Conservation (phyloP, 2,113 vertebrate species). For the Synchiropus splendidus region DNA sequence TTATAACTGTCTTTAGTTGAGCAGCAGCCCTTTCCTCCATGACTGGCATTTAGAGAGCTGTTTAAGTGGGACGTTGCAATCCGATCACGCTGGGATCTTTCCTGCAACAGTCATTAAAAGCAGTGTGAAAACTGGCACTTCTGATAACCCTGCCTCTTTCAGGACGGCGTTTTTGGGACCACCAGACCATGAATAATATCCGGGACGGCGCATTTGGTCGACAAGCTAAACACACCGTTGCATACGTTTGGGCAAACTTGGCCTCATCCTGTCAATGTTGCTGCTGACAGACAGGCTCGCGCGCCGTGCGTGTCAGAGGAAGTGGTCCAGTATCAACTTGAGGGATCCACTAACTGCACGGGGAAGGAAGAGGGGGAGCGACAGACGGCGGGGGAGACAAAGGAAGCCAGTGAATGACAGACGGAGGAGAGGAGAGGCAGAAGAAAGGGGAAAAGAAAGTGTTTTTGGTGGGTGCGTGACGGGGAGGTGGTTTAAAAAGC, state of each 20-base stretch:
- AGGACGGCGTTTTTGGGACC: too few species aligned
- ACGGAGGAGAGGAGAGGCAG: slow-evolving; percentile 12
- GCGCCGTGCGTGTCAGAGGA: slow-evolving; percentile 50
- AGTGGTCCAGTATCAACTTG: slow-evolving; percentile 49
- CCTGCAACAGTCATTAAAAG: too few species aligned
- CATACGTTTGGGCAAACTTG: slow-evolving; percentile 44
- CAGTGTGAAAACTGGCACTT: too few species aligned
- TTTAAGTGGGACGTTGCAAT: too few species aligned
- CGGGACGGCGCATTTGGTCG: too few species aligned
- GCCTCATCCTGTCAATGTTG: slow-evolving; percentile 60
- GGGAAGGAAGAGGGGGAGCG: slow-evolving; percentile 31
- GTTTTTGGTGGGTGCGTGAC: slow-evolving; percentile 12
- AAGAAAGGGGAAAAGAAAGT: slow-evolving; percentile 1
- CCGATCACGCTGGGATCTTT: too few species aligned
- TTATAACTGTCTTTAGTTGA: too few species aligned
- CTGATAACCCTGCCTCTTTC: too few species aligned
- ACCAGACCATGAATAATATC: too few species aligned
- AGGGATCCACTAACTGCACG: slow-evolving; percentile 52
- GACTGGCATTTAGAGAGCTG: too few species aligned
- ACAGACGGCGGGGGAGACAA: slow-evolving; percentile 7
- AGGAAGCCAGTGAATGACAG: slow-evolving; percentile 14
- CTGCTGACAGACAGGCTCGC: slow-evolving; percentile 46
- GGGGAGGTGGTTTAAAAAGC: slow-evolving; percentile 31
- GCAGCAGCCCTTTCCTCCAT: too few species aligned
- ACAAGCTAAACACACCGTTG: too few species aligned